Percentiles rank a stretch among this genome's conserved stretches.
phyloP scores from a whole-genome alignment of 2,797 vertebrate species.

The Epinephelus coioides region DNA sequence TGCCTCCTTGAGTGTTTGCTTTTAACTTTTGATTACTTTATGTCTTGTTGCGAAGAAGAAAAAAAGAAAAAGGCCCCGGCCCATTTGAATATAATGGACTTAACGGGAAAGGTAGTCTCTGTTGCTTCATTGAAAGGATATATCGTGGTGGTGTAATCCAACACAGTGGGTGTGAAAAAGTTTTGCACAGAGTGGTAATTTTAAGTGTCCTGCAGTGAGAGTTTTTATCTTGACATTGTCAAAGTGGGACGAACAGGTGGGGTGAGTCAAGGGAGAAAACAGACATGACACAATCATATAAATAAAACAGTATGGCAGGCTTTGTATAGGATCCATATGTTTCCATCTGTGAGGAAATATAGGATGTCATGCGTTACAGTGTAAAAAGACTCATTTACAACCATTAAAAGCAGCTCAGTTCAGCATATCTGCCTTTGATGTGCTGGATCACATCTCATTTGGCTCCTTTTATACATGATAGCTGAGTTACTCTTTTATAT shows the following conservation, averaged over 20 bases:
- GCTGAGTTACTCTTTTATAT: conserved; percentile 68
- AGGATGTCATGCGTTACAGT: conserved; percentile 76
- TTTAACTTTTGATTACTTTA: conserved; percentile 87
- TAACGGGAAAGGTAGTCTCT: conserved; percentile 80
- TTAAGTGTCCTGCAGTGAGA: conserved; percentile 41
- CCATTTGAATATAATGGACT: conserved; percentile 84
- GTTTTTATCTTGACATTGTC: conserved; percentile 47
- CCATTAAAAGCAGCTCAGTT: conserved; percentile 67
- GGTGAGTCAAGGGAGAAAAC: conserved; percentile 58
- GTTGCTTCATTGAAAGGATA: conserved; percentile 66
- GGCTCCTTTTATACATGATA: conserved; percentile 59
- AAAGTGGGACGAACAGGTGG: conserved; percentile 68
- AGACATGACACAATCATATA: conserved; percentile 79
- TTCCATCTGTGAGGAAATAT: conserved; percentile 77
- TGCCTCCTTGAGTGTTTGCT: conserved; percentile 86
- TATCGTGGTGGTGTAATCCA: conserved; percentile 52
- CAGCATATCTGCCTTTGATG: conserved; percentile 69
- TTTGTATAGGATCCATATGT: conserved; percentile 79
- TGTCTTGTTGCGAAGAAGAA: conserved; percentile 79
- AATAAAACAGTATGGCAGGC: conserved; percentile 63
- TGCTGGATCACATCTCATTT: conserved; percentile 73
- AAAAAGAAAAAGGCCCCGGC: conserved; percentile 42
- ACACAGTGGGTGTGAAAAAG: conserved; percentile 72
- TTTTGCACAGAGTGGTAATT: conserved; percentile 53
- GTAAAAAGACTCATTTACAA: conserved; percentile 79